Evolutionary conservation across 2,797 vertebrate genomes (phyloP).

Genomic region (Adelosebastes latens): DNA sequence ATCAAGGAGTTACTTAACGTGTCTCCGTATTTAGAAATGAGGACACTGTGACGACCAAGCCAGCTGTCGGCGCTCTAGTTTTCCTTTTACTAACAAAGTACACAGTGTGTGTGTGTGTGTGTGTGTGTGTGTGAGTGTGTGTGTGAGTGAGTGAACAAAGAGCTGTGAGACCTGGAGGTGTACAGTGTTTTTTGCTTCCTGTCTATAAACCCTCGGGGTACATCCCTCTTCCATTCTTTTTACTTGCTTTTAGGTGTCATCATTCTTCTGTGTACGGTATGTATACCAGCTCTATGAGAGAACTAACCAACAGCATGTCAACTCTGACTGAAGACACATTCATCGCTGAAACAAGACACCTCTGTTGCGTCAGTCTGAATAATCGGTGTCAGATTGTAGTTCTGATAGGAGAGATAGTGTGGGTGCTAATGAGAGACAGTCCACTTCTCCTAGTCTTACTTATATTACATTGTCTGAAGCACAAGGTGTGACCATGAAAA

Average conservation of each 20-base stretch:
- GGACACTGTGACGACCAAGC: slow-evolving; percentile 1
- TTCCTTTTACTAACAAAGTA: not conserved
- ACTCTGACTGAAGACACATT: not conserved
- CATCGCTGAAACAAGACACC: not conserved
- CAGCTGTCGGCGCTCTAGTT: slow-evolving; percentile 19
- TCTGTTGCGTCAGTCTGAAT: not conserved
- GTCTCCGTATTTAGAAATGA: slow-evolving; percentile 13
- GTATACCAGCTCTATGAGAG: not conserved
- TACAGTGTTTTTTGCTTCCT: not conserved
- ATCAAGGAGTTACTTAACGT: not conserved
- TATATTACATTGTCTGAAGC: not conserved
- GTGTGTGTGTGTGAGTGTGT: not conserved
- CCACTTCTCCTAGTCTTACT: not conserved
- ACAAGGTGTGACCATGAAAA: not conserved
- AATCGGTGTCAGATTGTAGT: not conserved
- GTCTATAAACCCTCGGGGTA: not conserved
- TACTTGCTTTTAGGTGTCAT: not conserved
- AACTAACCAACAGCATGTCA: not conserved
- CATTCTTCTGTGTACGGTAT: not conserved
- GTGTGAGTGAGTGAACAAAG: not conserved
- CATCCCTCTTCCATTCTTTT: not conserved
- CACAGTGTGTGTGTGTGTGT: not conserved
- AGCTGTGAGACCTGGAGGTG: not conserved
- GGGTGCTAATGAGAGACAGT: not conserved
- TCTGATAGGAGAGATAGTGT: not conserved